Conservation (phyloP, 2,888 invertebrate genomes). For the Podotricha telesiphe region DNA sequence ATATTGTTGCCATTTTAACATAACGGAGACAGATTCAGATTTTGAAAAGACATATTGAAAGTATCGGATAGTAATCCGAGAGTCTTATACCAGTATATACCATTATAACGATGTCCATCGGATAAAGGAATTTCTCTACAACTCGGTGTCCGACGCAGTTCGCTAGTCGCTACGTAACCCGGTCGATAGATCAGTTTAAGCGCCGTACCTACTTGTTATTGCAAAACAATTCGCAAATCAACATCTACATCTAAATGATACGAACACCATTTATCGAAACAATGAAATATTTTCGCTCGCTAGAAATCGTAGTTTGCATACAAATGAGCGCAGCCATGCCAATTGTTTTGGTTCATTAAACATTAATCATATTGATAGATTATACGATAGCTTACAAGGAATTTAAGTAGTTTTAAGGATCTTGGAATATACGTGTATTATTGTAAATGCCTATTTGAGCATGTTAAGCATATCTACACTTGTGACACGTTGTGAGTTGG, state of each 20-base stretch:
- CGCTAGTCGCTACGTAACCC: neutral
- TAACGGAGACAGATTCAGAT: too few species aligned
- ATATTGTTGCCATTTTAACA: too few species aligned
- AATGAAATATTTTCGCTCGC: slow-evolving; percentile 67
- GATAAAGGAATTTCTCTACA: too few species aligned
- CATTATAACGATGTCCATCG: too few species aligned
- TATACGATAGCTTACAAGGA: slow-evolving; percentile 12
- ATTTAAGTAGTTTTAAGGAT: neutral
- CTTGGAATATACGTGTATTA: too few species aligned
- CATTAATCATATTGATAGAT: slow-evolving; percentile 26
- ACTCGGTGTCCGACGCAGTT: too few species aligned
- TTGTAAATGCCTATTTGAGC: too few species aligned
- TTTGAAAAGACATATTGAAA: too few species aligned
- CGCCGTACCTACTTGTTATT: slow-evolving; percentile 13
- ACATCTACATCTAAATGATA: slow-evolving; percentile 40
- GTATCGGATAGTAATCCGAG: too few species aligned
- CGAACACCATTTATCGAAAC: slow-evolving; percentile 61
- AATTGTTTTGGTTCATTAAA: slow-evolving; percentile 39
- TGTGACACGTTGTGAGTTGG: too few species aligned
- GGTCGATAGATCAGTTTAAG: neutral
- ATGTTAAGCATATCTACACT: too few species aligned
- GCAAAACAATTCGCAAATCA: slow-evolving; percentile 35
- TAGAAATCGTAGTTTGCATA: slow-evolving; percentile 39
- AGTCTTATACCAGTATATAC: too few species aligned
- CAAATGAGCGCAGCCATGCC: slow-evolving; percentile 35